Evolutionary conservation across 2,888 invertebrate genomes (phyloP).

Genomic region (Lasioglossum morio): DNA sequence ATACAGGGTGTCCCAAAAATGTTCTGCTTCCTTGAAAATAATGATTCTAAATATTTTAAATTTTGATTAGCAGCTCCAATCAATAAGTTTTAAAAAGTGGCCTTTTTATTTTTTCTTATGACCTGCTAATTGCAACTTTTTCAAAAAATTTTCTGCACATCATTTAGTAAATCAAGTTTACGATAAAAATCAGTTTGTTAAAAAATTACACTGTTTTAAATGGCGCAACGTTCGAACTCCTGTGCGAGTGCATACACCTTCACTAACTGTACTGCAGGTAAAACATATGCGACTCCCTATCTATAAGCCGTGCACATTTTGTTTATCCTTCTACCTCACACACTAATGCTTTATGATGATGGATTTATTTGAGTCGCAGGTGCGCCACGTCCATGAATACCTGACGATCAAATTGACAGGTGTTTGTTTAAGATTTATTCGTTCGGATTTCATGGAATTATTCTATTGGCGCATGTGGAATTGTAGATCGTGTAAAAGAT

Average conservation of each 20-base stretch:
- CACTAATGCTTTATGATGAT: slow-evolving; percentile 35
- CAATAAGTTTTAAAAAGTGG: too few relatives aligned
- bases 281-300: slow-evolving; percentile 16
- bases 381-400: slow-evolving; percentile 19
- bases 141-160: too few relatives aligned
- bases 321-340: slow-evolving; percentile 22
- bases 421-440: neutral
- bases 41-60: too few relatives aligned
- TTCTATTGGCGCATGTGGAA: neutral
- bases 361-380: slow-evolving; percentile 31
- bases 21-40: too few relatives aligned
- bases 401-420: slow-evolving; percentile 16
- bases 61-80: too few relatives aligned
- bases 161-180: too few relatives aligned
- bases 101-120: too few relatives aligned
- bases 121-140: too few relatives aligned
- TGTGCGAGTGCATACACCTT: slow-evolving; percentile 8
- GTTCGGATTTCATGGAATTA: slow-evolving; percentile 15
- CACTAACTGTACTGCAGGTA: slow-evolving; percentile 57
- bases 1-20: too few relatives aligned
- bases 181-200: too few relatives aligned
- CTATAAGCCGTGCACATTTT: slow-evolving; percentile 23
- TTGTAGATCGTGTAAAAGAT: neutral
- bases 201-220: too few relatives aligned
- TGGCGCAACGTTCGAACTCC: neutral